Percentiles rank a stretch among this genome's conserved stretches.
Evolutionary conservation across 2,888 invertebrate genomes (phyloP).

Genomic region (Protophormia terraenovae): DNA sequence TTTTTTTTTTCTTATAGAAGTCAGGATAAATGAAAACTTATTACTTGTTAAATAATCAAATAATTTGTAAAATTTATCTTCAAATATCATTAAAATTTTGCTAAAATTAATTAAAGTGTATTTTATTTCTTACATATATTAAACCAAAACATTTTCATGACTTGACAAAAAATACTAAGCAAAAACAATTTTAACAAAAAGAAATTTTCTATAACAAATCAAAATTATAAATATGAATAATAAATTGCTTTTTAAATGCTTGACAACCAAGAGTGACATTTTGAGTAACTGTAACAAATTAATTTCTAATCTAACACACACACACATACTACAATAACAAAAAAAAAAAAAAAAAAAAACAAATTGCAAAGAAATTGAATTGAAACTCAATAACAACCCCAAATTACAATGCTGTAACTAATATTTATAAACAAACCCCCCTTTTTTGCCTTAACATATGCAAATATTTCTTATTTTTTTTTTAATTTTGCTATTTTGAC

Average conservation of each 20-base stretch:
- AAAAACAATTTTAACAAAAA: not conserved
- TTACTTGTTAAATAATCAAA: too few species aligned
- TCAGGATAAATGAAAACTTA: too few species aligned
- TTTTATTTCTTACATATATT: too few species aligned
- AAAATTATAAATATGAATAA: constrained; percentile 50
- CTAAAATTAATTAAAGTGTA: too few species aligned
- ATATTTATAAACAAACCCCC: not conserved
- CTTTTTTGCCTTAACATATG: not conserved
- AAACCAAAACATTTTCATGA: not conserved
- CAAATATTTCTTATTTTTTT: constrained; percentile 40
- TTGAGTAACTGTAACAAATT: constrained; percentile 58
- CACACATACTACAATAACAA: too few species aligned
- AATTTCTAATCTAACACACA: constrained; percentile 44
- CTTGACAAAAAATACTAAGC: not conserved
- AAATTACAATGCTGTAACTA: too few species aligned
- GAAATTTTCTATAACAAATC: not conserved
- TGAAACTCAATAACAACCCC: constrained; percentile 12
- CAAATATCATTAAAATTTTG: too few species aligned
- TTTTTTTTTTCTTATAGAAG: too few species aligned
- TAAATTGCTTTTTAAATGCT: constrained; percentile 65
- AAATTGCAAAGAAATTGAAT: constrained; percentile 38
- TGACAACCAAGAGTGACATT: constrained; percentile 56
- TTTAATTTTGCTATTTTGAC: not conserved
- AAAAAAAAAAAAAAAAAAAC: constrained; percentile 6
- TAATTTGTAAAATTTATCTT: too few species aligned